Base-by-base conservation (phyloP, 2,113 vertebrate genomes). In the Chlamydotis undulata region DNA sequence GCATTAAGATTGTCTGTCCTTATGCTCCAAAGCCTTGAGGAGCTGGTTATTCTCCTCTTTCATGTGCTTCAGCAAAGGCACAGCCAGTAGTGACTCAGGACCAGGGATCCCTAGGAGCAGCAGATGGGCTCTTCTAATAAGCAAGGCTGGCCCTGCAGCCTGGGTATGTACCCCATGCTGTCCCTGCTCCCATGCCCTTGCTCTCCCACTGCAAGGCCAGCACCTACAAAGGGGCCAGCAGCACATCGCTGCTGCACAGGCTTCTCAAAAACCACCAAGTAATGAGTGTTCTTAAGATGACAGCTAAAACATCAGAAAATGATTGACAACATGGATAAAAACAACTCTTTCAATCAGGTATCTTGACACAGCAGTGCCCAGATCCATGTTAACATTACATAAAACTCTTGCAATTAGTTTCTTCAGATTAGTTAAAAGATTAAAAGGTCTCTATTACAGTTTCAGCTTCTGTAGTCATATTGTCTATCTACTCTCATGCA, bases 191-290 rank as follows among this genome's bases (percentile, higher is more conserved):
- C 28, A 3, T 9, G 17, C 10, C 43, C 77, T 65, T 0, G 0
- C 21, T 76, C 4, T 52, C 25, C 39, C n/a, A 12, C 14, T 10
- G 3, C 31, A 55, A 31, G 41, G 16, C 9, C 21, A 45, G 55
- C 1, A 2, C 4, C 41, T 41, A 25, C 31, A 22, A 5, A 6
- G 2, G 4, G 43, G 15, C 24, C 28, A 63, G 37, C 35, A 78
- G 17, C 19, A 60, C 57, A 21, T 2, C 1, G 0, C 21, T 2
- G 0, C 50, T 77, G 7, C 29, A 18, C 24, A 68, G 0, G 1
- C 22, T 71, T 77, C 56, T n/a, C 15, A 53, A 60, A 81, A 35
- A 10, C 6, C 16, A 31, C 6, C 7, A 24, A 68, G 9, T 6
- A 61, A 16, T 11, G 11, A 6, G 8, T 60, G 8, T 14, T 37